Evolutionary conservation across 2,113 vertebrate species (phyloP).

Genomic region (Pardalotus punctatus): DNA sequence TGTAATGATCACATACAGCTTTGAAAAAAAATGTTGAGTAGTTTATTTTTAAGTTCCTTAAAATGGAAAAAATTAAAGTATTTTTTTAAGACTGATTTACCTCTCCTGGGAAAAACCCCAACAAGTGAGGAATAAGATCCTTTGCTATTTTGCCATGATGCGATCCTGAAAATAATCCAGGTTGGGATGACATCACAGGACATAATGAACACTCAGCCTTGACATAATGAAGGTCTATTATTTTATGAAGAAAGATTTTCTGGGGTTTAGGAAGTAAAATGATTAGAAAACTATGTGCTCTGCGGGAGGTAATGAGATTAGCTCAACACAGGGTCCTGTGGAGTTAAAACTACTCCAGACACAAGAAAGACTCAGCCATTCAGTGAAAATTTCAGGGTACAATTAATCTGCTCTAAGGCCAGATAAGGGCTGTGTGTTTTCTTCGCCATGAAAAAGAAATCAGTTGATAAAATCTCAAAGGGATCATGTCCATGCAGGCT

Average conservation of each 20-base stretch:
- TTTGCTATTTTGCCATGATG: background rate
- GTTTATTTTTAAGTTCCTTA: background rate
- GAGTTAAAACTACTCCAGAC: conserved; percentile 54
- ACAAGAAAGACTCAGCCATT: conserved; percentile 13
- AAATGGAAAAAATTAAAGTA: background rate
- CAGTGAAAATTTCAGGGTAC: conserved; percentile 13
- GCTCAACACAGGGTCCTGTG: conserved; percentile 17
- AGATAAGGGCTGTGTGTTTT: conserved; percentile 1
- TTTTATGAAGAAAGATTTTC: conserved; percentile 39
- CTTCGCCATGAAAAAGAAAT: conserved; percentile 19
- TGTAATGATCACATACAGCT: background rate
- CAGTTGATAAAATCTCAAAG: conserved; percentile 6
- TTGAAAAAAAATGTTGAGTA: background rate
- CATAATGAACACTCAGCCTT: conserved; percentile 32
- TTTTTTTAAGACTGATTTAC: background rate
- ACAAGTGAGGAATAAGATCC: background rate
- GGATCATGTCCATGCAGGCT: background rate
- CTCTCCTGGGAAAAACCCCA: background rate
- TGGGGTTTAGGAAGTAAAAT: conserved; percentile 54
- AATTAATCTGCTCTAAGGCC: conserved; percentile 20
- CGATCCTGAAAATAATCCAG: conserved; percentile 33
- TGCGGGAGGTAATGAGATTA: conserved; percentile 51
- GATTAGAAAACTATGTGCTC: conserved; percentile 50
- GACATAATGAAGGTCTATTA: conserved; percentile 35
- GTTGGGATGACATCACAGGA: conserved; percentile 21